These are phyloP conservation scores for Aleiodes testaceus DNA, from an alignment of 2,888 invertebrate genomes.

Conservation along the genomic window DNA sequence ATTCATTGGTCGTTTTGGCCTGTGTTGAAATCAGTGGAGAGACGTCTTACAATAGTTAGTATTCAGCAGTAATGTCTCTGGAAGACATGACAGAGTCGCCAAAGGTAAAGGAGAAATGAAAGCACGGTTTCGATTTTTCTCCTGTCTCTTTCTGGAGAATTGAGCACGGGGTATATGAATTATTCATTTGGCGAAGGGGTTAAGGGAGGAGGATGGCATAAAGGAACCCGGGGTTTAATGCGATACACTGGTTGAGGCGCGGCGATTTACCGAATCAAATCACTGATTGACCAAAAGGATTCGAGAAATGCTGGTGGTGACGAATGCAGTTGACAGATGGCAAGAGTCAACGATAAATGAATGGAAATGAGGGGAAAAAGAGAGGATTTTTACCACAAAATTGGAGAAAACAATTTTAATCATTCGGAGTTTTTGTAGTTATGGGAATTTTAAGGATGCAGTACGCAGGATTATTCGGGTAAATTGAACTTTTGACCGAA, in stretches of 20 bases:
- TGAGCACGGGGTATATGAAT: slow-evolving; percentile 67
- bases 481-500: too few relatives aligned
- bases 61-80: slow-evolving; percentile 19
- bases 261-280: slow-evolving; percentile 68
- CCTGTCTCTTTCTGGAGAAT: slow-evolving; percentile 62
- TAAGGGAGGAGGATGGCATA: slow-evolving; percentile 49
- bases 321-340: slow-evolving; percentile 48
- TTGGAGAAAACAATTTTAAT: slow-evolving; percentile 5
- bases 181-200: slow-evolving; percentile 62
- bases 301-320: slow-evolving; percentile 55
- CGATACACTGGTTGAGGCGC: slow-evolving; percentile 68
- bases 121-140: slow-evolving; percentile 7
- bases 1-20: neutral
- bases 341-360: slow-evolving; percentile 12
- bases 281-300: slow-evolving; percentile 67
- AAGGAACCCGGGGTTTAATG: slow-evolving; percentile 62
- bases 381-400: slow-evolving; percentile 15
- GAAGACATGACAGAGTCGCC: slow-evolving; percentile 34
- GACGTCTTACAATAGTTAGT: slow-evolving; percentile 17
- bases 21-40: neutral
- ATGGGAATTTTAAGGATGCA: neutral
- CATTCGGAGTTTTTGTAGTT: neutral
- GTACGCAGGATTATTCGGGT: too few relatives aligned
- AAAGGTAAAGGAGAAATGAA: slow-evolving; percentile 33
- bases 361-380: slow-evolving; percentile 21